phyloP scores from a whole-genome alignment of 2,888 invertebrate species.

The Beris morrisii region DNA sequence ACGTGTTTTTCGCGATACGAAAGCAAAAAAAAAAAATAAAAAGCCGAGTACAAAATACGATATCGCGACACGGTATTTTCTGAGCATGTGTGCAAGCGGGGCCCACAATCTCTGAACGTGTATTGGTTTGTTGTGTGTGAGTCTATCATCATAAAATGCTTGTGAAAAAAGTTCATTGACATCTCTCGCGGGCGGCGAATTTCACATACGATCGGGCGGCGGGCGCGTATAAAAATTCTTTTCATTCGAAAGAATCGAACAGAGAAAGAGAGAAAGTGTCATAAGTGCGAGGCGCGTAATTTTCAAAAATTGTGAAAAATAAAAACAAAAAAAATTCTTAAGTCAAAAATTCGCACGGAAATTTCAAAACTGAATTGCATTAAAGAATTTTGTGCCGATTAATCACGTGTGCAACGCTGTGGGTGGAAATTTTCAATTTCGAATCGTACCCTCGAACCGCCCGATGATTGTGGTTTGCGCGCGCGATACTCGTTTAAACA shows the following conservation, averaged over 20 bases:
- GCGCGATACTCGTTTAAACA: not conserved
- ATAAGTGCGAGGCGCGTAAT: constrained; percentile 17
- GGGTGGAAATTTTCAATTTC: too few relatives aligned
- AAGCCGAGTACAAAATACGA: not conserved
- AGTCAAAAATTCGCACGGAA: constrained; percentile 6
- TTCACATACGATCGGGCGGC: constrained; percentile 17
- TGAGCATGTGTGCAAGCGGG: not conserved
- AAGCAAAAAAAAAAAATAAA: constrained; percentile 6
- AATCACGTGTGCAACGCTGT: too few relatives aligned
- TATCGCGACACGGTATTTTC: constrained; percentile 14
- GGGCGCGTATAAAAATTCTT: constrained; percentile 30
- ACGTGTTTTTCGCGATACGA: not conserved
- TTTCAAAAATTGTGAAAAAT: constrained; percentile 1
- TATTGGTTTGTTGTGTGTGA: constrained; percentile 23
- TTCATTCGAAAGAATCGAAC: not conserved
- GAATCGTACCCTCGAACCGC: too few relatives aligned
- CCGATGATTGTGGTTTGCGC: too few relatives aligned
- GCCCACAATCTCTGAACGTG: not conserved
- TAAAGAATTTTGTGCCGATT: too few relatives aligned
- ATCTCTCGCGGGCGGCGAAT: constrained; percentile 39
- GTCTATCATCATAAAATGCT: constrained; percentile 21
- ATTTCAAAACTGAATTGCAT: constrained; percentile 3
- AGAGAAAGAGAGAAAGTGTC: constrained; percentile 22
- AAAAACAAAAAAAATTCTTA: constrained; percentile 11
- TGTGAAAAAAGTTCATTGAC: constrained; percentile 55